Percentiles rank a stretch among this genome's conserved stretches.
Conservation (phyloP, 2,797 vertebrate genomes). For the Danio kyathit region DNA sequence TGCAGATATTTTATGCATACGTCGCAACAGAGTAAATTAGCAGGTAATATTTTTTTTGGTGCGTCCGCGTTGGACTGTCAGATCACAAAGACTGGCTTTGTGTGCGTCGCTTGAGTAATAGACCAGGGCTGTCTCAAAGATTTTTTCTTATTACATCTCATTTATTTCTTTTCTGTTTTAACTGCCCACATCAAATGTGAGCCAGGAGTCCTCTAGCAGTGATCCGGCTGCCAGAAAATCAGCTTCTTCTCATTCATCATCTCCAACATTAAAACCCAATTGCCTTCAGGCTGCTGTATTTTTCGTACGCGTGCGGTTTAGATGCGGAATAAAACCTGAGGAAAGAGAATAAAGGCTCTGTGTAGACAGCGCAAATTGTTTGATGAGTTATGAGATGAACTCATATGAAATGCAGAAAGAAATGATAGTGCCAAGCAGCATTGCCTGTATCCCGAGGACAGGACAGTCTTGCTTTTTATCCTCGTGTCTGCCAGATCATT, state of each 20-base stretch:
- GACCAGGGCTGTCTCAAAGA: constrained; percentile 70
- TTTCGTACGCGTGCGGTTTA: constrained; percentile 66
- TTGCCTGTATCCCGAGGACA: constrained; percentile 63
- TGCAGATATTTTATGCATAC: constrained; percentile 75
- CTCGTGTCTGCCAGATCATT: constrained; percentile 58
- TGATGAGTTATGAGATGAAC: constrained; percentile 77
- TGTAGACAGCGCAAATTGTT: constrained; percentile 68
- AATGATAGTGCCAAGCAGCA: constrained; percentile 71
- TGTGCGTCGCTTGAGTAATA: constrained; percentile 69
- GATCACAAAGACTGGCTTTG: constrained; percentile 72
- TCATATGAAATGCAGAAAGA: constrained; percentile 62
- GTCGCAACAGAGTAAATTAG: constrained; percentile 76
- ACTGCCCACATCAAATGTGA: constrained; percentile 77
- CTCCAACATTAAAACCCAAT: constrained; percentile 76
- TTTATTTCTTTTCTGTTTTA: constrained; percentile 65
- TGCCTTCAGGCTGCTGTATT: constrained; percentile 75
- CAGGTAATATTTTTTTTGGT: constrained; percentile 51
- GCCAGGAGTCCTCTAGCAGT: constrained; percentile 79
- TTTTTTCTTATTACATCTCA: constrained; percentile 52
- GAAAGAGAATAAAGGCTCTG: constrained; percentile 70
- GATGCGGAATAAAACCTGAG: constrained; percentile 66
- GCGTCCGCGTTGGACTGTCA: constrained; percentile 71
- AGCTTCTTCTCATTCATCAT: constrained; percentile 78
- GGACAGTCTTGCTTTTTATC: constrained; percentile 68
- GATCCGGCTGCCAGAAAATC: constrained; percentile 78